Conservation (phyloP, 2,113 vertebrate genomes). For the Cyanoramphus novaezelandiae region DNA sequence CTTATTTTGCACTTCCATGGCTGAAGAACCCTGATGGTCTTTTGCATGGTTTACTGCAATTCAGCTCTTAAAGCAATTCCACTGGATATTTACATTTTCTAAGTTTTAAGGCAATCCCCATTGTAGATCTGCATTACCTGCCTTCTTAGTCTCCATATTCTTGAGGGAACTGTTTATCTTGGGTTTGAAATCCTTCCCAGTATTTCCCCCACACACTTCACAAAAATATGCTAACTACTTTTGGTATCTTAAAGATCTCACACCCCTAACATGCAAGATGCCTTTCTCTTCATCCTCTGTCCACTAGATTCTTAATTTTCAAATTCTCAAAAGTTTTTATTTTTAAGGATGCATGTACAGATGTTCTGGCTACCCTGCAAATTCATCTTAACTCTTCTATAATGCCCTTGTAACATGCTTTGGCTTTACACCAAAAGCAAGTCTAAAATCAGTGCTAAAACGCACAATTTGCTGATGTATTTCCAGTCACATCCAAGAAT, state of each 20-base stretch:
- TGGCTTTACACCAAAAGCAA: background rate
- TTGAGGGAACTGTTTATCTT: background rate
- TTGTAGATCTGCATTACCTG: background rate
- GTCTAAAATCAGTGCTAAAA: background rate
- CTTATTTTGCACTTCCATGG: background rate
- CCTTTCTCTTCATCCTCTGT: background rate
- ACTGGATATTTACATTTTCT: background rate
- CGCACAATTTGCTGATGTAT: background rate
- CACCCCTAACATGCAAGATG: background rate
- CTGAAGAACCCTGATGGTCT: background rate
- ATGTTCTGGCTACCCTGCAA: background rate
- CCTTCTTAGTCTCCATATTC: background rate
- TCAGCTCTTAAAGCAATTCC: background rate
- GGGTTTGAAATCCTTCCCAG: background rate
- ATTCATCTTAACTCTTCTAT: background rate
- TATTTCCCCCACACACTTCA: background rate
- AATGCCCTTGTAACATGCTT: background rate
- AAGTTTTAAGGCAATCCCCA: background rate
- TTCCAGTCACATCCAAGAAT: background rate
- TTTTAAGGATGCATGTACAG: background rate
- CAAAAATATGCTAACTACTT: background rate
- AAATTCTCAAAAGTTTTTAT: background rate
- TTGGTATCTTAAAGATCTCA: background rate
- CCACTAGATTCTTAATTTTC: background rate
- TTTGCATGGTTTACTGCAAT: background rate